Percentiles rank a stretch among this genome's conserved stretches.
phyloP scores from a whole-genome alignment of 2,113 vertebrate species.

The Heterochromis multidens region DNA sequence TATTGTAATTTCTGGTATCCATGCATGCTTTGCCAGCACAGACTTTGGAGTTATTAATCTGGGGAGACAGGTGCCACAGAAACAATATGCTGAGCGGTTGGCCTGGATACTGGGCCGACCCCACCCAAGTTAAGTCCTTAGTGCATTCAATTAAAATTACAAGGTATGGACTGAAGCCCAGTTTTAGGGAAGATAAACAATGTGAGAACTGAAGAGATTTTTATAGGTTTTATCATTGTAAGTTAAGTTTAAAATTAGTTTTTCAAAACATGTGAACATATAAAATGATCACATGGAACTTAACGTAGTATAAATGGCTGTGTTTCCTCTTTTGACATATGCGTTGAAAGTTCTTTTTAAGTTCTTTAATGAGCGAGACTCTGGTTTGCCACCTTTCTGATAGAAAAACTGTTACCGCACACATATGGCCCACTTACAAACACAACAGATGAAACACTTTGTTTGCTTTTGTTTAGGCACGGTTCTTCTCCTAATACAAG shows the following conservation, averaged over 20 bases:
- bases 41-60: conserved; percentile 70
- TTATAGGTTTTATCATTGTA: background rate
- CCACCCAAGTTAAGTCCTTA: conserved; percentile 49
- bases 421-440: conserved; percentile 67
- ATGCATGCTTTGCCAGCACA: conserved; percentile 56
- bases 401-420: conserved; percentile 39
- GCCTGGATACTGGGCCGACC: conserved; percentile 54
- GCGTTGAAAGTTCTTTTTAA: background rate
- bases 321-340: background rate
- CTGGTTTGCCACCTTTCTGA: conserved; percentile 44
- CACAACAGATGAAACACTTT: conserved; percentile 70
- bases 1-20: conserved; percentile 72
- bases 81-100: conserved; percentile 66
- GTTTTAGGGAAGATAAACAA: conserved; percentile 19
- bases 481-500: conserved; percentile 61
- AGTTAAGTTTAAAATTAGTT: background rate
- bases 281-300: background rate
- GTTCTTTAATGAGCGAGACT: conserved; percentile 8
- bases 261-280: background rate
- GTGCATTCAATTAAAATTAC: conserved; percentile 64
- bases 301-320: background rate
- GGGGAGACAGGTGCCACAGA: conserved; percentile 66
- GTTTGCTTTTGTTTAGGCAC: conserved; percentile 68
- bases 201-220: conserved; percentile 1
- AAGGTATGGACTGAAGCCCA: conserved; percentile 52